Percentiles rank a stretch among this genome's conserved stretches.
Evolutionary conservation across 2,113 vertebrate species (phyloP).

Genomic region (Poeciliopsis turrubarensis): DNA sequence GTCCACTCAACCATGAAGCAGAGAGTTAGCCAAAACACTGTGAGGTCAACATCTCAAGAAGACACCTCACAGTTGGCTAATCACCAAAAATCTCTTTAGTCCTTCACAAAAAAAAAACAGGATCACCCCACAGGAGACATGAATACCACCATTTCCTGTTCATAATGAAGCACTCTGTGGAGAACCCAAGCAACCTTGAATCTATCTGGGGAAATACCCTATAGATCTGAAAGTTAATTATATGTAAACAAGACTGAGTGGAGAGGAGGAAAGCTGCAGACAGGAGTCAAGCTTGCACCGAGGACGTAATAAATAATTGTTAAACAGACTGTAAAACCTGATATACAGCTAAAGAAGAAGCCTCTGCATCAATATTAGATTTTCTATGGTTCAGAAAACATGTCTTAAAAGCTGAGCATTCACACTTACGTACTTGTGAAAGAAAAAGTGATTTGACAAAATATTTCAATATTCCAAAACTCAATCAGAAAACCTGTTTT

Average conservation of each 20-base stretch:
- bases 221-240: conserved; percentile 21
- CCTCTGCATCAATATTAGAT: too few species aligned
- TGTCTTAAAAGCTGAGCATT: too few species aligned
- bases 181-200: not conserved
- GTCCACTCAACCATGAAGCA: conserved; percentile 48
- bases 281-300: too few species aligned
- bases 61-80: conserved; percentile 52
- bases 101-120: conserved; percentile 31
- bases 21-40: conserved; percentile 11
- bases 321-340: too few species aligned
- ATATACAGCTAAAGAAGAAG: too few species aligned
- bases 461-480: too few species aligned
- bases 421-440: too few species aligned
- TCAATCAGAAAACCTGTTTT: too few species aligned
- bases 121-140: conserved; percentile 33
- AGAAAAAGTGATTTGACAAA: too few species aligned
- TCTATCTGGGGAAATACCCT: conserved; percentile 8
- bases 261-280: too few species aligned
- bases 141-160: conserved; percentile 15
- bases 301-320: too few species aligned
- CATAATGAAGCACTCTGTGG: conserved; percentile 30
- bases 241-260: conserved; percentile 7
- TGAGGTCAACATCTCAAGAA: conserved; percentile 41
- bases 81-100: conserved; percentile 44
- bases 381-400: too few species aligned